These are phyloP conservation scores for Campopleginae sp. DNA, from an alignment of 2,888 invertebrate species.

Conservation along the genomic window DNA sequence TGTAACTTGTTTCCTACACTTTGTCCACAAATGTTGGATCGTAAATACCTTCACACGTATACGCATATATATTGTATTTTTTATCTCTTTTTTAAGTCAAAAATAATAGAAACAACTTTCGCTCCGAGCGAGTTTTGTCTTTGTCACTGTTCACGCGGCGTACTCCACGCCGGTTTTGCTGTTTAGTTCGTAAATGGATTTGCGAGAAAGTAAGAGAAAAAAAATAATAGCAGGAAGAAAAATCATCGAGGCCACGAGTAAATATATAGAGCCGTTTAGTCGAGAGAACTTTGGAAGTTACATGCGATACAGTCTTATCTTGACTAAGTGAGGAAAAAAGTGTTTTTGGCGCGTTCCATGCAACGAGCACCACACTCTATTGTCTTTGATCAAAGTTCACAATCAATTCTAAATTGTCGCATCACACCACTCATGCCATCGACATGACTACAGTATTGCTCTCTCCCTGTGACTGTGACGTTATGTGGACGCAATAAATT, in stretches of 20 bases:
- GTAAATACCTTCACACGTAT: not conserved
- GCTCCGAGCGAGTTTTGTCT: conserved; percentile 12
- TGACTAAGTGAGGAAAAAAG: conserved; percentile 42
- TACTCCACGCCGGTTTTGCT: conserved; percentile 56
- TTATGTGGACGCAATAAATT: conserved; percentile 48
- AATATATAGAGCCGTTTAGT: conserved; percentile 17
- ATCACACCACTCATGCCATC: conserved; percentile 75
- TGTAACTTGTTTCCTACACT: conserved; percentile 55
- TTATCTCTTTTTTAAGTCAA: conserved; percentile 35
- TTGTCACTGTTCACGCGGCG: conserved; percentile 34
- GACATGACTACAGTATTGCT: conserved; percentile 62
- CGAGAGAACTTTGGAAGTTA: conserved; percentile 41
- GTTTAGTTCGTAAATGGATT: conserved; percentile 41
- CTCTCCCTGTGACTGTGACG: conserved; percentile 29
- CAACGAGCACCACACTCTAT: conserved; percentile 54
- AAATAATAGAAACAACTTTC: conserved; percentile 24
- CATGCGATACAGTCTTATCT: conserved; percentile 64
- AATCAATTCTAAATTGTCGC: conserved; percentile 75
- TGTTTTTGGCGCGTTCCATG: conserved; percentile 58
- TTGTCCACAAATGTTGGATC: conserved; percentile 16
- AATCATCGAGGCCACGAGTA: conserved; percentile 33
- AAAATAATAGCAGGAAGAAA: conserved; percentile 37
- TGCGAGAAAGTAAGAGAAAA: conserved; percentile 8
- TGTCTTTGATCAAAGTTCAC: conserved; percentile 76
- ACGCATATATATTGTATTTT: conserved; percentile 2